Evolutionary conservation across 2,797 vertebrate species (phyloP), one percentile per base, ranked within the genome.

Genomic region (Molossus molossus): DNA sequence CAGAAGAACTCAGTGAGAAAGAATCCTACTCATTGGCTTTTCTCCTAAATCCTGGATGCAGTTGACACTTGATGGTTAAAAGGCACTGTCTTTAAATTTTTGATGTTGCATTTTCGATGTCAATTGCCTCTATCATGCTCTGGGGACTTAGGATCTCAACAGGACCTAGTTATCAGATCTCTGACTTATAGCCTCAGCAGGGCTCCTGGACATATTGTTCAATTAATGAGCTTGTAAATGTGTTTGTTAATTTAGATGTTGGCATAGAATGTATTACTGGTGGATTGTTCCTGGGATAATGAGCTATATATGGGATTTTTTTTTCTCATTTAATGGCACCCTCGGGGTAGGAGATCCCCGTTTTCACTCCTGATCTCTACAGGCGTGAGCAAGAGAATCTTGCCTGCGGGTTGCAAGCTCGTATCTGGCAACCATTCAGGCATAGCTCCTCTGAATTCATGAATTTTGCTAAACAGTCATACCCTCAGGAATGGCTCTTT

Each of bases 201-300:
- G 58, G 37, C 81, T 95, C 55, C 64, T 92, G 62, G 70, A 89
- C 55, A 80, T 87, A 91, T 57, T 76, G 65, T 95, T 90, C 40
- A 82, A 80, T 95, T 91, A 97, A 95, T 94, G 94, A 97, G 72
- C 76, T 93, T 89, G 73, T 79, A 94, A 83, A 94, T 93, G 76
- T 18, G 4, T 94, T 91, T 91, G 58, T 87, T 97, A 87, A 82
- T 91, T 88, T 94, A 86, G 60, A 89, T 85, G 75, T 79, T 91
- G 91, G 73, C 94, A 94, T 73, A 58, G 80, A 87, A 82, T 75
- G 73, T 91, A 73, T 97, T 87, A 72, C 67, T 40, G 57, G 84
- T 90, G 91, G n/a, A 86, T 94, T 95, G 82, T 48, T 73, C 58
- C 65, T 88, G 5, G 65, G 17, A 48, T 81, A 73, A 75, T 53